These are phyloP conservation scores for Lasioglossum albipes DNA, from an alignment of 1,140 invertebrate species.

Conservation along the genomic window DNA sequence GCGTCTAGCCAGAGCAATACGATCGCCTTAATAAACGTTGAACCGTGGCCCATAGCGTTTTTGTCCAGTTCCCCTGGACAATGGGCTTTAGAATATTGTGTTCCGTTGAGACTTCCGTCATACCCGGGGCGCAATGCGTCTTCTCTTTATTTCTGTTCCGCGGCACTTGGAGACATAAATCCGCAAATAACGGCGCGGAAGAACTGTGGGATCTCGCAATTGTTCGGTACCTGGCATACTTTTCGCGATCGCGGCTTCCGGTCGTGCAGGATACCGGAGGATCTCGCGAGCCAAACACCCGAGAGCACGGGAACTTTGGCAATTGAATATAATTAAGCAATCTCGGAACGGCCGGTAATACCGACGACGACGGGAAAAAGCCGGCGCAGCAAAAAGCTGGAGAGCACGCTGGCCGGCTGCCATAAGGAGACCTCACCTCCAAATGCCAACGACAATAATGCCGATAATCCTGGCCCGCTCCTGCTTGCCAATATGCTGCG, in stretches of 20 bases:
- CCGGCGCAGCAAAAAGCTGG: constrained; percentile 56
- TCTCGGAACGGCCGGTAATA: constrained; percentile 59
- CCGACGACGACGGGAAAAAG: constrained; percentile 49
- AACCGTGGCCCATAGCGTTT: not conserved
- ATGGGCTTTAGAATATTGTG: not conserved
- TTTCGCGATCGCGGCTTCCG: constrained; percentile 27
- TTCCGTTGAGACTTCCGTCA: constrained; percentile 18
- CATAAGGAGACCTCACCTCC: constrained; percentile 73
- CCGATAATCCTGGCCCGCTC: constrained; percentile 70
- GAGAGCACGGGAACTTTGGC: constrained; percentile 70
- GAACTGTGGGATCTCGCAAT: not conserved
- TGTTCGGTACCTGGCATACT: constrained; percentile 38
- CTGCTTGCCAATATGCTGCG: constrained; percentile 76
- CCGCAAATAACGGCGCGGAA: constrained; percentile 27
- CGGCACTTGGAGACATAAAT: not conserved
- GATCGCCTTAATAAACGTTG: constrained; percentile 28
- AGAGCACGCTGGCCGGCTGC: constrained; percentile 70
- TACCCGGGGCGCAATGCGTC: constrained; percentile 12
- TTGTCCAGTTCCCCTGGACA: not conserved
- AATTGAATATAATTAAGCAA: constrained; percentile 79
- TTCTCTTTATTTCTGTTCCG: constrained; percentile 29
- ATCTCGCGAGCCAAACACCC: constrained; percentile 29
- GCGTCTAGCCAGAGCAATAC: not conserved
- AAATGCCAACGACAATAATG: constrained; percentile 72
- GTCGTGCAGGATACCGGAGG: not conserved